Conservation (phyloP, 2,888 invertebrate genomes). For the Trichacis sp. region DNA sequence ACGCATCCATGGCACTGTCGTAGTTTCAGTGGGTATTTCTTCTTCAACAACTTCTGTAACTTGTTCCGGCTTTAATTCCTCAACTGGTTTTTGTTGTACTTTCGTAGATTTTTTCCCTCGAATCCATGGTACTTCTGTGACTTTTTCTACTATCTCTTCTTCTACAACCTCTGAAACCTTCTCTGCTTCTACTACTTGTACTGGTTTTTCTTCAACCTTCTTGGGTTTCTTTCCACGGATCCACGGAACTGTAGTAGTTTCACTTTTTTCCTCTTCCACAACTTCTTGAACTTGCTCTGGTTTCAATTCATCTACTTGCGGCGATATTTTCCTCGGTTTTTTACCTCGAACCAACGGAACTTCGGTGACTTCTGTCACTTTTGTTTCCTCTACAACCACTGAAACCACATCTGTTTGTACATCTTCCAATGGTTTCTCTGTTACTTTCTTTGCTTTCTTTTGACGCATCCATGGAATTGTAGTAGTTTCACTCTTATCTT, state of each 20-base stretch:
- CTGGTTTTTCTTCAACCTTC: conserved; percentile 58
- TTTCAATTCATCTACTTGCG: conserved; percentile 39
- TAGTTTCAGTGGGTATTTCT: conserved; percentile 49
- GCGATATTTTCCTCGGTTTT: conserved; percentile 49
- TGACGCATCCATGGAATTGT: conserved; percentile 39
- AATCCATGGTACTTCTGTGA: conserved; percentile 55
- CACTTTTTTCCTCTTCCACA: conserved; percentile 38
- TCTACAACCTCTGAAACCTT: conserved; percentile 46
- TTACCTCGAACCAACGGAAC: conserved; percentile 53
- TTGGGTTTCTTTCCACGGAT: conserved; percentile 28
- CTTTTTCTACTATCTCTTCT: no score
- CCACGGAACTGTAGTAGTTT: conserved; percentile 55
- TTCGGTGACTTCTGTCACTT: conserved; percentile 25
- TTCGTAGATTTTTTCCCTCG: conserved; percentile 50
- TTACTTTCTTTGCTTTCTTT: conserved; percentile 44
- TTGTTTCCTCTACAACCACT: conserved; percentile 68
- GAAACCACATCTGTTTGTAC: no score
- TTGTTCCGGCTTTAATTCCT: conserved; percentile 31
- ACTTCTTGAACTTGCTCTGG: conserved; percentile 41
- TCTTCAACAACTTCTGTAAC: conserved; percentile 49
- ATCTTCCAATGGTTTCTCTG: conserved; percentile 44
- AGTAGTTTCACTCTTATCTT: conserved; percentile 50
- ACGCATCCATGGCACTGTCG: conserved; percentile 30
- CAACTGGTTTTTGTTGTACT: conserved; percentile 43
- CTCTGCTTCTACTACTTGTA: conserved; percentile 32